Base-by-base conservation (phyloP, 1,140 invertebrate species). In the Drosophila asahinai region DNA sequence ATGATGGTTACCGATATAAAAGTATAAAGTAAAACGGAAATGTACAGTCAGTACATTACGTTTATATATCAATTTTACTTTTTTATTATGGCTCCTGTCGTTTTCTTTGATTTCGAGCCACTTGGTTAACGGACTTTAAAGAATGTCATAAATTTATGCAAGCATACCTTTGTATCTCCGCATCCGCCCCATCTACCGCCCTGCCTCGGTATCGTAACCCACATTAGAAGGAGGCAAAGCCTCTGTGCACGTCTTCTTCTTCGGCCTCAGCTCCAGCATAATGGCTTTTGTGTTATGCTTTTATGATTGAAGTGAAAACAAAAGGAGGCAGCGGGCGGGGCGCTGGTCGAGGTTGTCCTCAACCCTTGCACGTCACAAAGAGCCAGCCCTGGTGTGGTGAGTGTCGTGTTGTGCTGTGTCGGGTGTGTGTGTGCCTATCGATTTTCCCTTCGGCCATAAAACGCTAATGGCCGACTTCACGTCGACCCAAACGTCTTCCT, bases 251-350 rank as follows among this genome's bases (percentile, higher is more conserved):
- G 30, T 64, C 55, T 66, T 57, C 22, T 58, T 33, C 51, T 62
- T 66, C 30, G 19, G 33, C 14, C 43, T 67, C 19, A 22, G 33
- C 14, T 33, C 49, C 42, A 64, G 72, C 78, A 76, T 80, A 83
- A 86, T 87, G 83, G 83, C 83, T 87, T 86, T 86, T 86, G 83
- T 86, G 80, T 86, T 86, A 87, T 86, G 80, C 83, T 87, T 80
- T 86, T 86, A 86, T 87, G 83, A 87, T 86, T 83, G 81, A 81
- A 81, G 77, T 62, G 64, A 80, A 77, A 64, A 72, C 81, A 80
- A 80, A 82, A 64, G 74, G 27, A 36, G 51, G 45, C 14, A 40
- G 36, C 36, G 19, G 12, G 38, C 3, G 52, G 22, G 43, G 38
- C 45, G 33, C n/a, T 43, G 22, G 55, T 51, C 45, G 33, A 48